Evolutionary conservation across 2,113 vertebrate genomes (phyloP).

Genomic region (Ancistrus triradiatus): DNA sequence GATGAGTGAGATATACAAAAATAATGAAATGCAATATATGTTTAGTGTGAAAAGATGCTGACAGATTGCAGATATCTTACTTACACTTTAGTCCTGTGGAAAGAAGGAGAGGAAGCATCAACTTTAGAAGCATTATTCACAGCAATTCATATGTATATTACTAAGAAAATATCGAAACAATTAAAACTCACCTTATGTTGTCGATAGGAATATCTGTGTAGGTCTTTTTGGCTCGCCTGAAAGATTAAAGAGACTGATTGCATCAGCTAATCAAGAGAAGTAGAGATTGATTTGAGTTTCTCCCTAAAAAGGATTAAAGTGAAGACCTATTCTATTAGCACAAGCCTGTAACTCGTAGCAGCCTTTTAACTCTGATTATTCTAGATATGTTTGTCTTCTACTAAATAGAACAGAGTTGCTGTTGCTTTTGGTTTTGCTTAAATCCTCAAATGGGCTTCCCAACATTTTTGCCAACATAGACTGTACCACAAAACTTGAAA

Average conservation of each 20-base stretch:
- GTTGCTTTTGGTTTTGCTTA: no score
- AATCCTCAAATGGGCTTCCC: no score
- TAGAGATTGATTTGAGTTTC: no score
- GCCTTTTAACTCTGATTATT: no score
- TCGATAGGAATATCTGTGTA: constrained; percentile 61
- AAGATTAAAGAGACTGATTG: constrained; percentile 1
- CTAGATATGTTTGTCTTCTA: no score
- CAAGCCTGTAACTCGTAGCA: no score
- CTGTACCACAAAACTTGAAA: no score
- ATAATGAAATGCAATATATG: background rate
- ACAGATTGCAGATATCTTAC: constrained; percentile 34
- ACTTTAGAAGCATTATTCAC: background rate
- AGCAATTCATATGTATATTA: background rate
- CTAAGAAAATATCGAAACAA: background rate
- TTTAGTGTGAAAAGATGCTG: no score
- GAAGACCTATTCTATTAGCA: no score
- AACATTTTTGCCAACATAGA: no score
- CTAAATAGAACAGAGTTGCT: no score
- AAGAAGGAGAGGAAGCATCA: constrained; percentile 16
- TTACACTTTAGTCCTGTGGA: constrained; percentile 61
- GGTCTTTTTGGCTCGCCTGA: constrained; percentile 52
- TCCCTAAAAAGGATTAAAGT: no score
- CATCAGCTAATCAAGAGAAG: background rate
- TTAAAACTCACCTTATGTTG: constrained; percentile 56
- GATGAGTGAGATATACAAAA: constrained; percentile 12